These are phyloP conservation scores for Heterodera carotae DNA, from an alignment of 1,140 invertebrate species.

Conservation along the genomic window DNA sequence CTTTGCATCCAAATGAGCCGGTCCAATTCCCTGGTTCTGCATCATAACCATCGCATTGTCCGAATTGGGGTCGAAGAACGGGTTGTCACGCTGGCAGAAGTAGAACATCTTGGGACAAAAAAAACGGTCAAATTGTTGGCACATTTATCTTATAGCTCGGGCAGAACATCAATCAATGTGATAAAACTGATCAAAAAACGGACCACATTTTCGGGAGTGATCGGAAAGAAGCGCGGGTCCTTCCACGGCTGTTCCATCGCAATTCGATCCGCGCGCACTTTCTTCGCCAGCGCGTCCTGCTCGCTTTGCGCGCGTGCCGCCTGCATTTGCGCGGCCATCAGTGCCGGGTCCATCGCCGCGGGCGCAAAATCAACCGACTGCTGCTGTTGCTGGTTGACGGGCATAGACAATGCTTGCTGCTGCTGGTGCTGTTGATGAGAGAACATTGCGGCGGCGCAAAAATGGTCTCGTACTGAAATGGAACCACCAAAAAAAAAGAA, in stretches of 20 bases:
- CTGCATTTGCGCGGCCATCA: background rate
- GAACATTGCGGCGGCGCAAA: constrained; percentile 18
- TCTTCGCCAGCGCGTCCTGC: background rate
- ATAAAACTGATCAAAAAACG: constrained; percentile 34
- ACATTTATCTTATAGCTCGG: no score
- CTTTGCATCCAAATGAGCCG: constrained; percentile 61
- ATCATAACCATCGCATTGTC: constrained; percentile 96
- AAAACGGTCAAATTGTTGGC: constrained; percentile 69
- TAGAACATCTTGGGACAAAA: constrained; percentile 76
- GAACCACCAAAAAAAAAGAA: no score
- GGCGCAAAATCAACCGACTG: background rate
- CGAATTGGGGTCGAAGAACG: constrained; percentile 91
- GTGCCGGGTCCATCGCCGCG: background rate
- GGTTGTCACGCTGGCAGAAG: constrained; percentile 89
- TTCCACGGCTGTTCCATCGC: constrained; percentile 29
- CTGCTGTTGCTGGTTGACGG: no score
- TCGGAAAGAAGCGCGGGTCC: constrained; percentile 20
- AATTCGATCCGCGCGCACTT: constrained; percentile 20
- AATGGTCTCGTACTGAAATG: no score
- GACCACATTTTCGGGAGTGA: constrained; percentile 37
- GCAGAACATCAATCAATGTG: constrained; percentile 5
- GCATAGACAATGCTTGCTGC: background rate
- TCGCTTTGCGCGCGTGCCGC: background rate
- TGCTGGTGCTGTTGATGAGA: background rate
- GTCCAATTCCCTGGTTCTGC: constrained; percentile 77